Evolutionary conservation across 2,797 vertebrate genomes (phyloP).

Genomic region (Triplophysa yarkandensis): DNA sequence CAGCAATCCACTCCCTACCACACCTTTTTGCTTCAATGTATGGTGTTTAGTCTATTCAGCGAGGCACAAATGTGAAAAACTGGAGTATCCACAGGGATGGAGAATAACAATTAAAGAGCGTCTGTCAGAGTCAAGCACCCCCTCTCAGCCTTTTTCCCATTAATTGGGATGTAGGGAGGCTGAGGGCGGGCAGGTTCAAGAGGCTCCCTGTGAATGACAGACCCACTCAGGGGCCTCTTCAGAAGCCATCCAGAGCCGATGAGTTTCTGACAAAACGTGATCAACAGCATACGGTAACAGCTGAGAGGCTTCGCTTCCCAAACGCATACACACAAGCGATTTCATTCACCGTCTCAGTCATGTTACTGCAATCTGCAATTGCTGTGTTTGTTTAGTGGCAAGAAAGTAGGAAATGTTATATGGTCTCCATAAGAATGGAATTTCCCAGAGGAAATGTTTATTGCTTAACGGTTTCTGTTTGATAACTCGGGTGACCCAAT

Average conservation of each 20-base stretch:
- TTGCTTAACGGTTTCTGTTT: not conserved
- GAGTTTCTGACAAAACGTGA: conserved; percentile 79
- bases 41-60: conserved; percentile 38
- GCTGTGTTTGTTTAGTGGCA: conserved; percentile 35
- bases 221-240: conserved; percentile 68
- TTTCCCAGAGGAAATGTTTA: conserved; percentile 9
- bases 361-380: conserved; percentile 40
- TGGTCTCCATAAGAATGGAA: not conserved
- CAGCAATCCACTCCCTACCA: not conserved
- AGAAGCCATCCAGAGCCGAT: conserved; percentile 68
- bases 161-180: conserved; percentile 81
- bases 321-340: conserved; percentile 44
- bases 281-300: conserved; percentile 76
- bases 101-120: conserved; percentile 81
- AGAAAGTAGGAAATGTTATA: conserved; percentile 39
- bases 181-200: conserved; percentile 79
- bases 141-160: conserved; percentile 78
- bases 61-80: conserved; percentile 64
- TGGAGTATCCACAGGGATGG: conserved; percentile 74
- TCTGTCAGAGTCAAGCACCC: conserved; percentile 78
- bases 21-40: conserved; percentile 6
- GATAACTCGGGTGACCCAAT: not conserved
- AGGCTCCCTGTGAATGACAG: conserved; percentile 76
- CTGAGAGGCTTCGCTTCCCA: conserved; percentile 54
- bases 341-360: conserved; percentile 47